phyloP scores from a whole-genome alignment of 2,797 vertebrate species.

The Gobionotothen gibberifrons region DNA sequence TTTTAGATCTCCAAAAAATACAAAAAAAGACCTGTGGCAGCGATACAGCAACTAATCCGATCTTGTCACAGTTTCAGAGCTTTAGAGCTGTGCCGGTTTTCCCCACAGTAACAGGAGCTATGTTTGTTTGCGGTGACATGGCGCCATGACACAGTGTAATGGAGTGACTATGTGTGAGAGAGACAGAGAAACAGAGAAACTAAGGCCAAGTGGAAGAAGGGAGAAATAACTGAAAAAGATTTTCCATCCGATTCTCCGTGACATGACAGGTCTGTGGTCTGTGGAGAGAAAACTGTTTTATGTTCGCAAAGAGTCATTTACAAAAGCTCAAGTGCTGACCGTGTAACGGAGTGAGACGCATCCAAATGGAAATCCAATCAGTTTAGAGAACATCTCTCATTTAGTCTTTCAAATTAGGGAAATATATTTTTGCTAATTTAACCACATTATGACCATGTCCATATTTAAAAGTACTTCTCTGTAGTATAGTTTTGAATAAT shows the following conservation, averaged over 20 bases:
- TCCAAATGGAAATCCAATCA: conserved; percentile 9
- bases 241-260: conserved; percentile 2
- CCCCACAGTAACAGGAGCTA: conserved; percentile 61
- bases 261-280: conserved; percentile 1
- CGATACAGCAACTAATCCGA: conserved; percentile 38
- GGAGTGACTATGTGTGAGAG: conserved; percentile 42
- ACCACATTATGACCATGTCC: not conserved
- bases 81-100: conserved; percentile 33
- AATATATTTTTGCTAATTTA: not conserved
- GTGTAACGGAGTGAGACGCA: not conserved
- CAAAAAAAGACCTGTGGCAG: conserved; percentile 5
- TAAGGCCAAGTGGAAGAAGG: conserved; percentile 15
- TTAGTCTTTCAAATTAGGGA: not conserved
- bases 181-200: conserved; percentile 38
- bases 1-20: no score
- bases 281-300: not conserved
- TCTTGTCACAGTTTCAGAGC: conserved; percentile 40
- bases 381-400: not conserved
- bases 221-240: conserved; percentile 15
- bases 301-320: conserved; percentile 8
- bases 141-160: conserved; percentile 52
- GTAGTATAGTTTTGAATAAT: not conserved
- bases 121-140: conserved; percentile 69
- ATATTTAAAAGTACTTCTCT: not conserved
- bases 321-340: not conserved